These are phyloP conservation scores for Brachionus koreanus DNA, from an alignment of 1,140 invertebrate species.

Conservation along the genomic window DNA sequence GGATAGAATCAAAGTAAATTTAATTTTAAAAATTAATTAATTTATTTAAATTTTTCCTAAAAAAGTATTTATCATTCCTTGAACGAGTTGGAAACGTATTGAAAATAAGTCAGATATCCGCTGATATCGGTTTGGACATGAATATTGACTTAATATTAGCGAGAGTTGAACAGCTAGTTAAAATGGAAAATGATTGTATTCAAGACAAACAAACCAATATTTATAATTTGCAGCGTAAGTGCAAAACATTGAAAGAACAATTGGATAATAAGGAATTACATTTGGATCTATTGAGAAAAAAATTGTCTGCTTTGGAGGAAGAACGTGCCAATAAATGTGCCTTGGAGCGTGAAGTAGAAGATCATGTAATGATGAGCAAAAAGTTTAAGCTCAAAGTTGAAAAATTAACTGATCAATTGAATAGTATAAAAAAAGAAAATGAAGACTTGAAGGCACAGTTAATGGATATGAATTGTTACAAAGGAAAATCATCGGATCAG, in stretches of 20 bases:
- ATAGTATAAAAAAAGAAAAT: constrained; percentile 35
- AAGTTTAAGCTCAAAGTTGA: constrained; percentile 44
- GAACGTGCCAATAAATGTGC: constrained; percentile 47
- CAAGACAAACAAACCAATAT: constrained; percentile 55
- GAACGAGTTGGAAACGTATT: constrained; percentile 53
- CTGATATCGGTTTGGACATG: constrained; percentile 56
- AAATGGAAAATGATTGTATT: constrained; percentile 52
- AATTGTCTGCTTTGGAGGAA: constrained; percentile 60
- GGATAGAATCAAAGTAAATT: constrained; percentile 56
- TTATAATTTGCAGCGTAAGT: constrained; percentile 49
- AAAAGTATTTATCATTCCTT: constrained; percentile 55
- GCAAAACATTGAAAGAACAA: constrained; percentile 74
- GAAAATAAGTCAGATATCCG: constrained; percentile 57
- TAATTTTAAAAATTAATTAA: background rate
- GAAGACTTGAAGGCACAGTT: constrained; percentile 28
- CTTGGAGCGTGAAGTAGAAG: constrained; percentile 45
- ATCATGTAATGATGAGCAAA: constrained; percentile 40
- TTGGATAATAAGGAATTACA: constrained; percentile 85
- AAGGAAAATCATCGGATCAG: constrained; percentile 49
- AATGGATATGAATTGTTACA: background rate
- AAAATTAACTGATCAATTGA: constrained; percentile 40
- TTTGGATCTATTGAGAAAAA: constrained; percentile 78
- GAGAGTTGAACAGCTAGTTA: constrained; percentile 55
- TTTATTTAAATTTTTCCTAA: background rate
- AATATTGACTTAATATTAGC: constrained; percentile 53